Percentiles rank a stretch among this genome's conserved stretches.
Conservation (phyloP, 2,888 invertebrate genomes). For the Campopleginae sp. region DNA sequence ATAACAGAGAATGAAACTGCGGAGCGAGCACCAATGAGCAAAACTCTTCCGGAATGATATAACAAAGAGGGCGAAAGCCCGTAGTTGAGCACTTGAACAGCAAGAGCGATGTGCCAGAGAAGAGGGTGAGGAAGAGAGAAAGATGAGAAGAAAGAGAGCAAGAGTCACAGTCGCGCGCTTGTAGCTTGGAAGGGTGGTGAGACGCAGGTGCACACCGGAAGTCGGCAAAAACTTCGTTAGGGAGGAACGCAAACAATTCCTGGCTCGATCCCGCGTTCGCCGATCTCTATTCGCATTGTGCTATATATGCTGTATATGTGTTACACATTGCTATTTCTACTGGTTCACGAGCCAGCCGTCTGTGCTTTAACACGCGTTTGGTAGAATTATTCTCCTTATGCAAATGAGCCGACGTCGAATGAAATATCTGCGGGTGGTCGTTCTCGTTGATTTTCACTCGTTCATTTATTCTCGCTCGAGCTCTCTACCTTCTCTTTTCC, state of each 20-base stretch:
- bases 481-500: conserved; percentile 12
- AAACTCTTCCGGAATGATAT: conserved; percentile 61
- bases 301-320: conserved; percentile 50
- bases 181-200: conserved; percentile 68
- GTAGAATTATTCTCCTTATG: conserved; percentile 78
- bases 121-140: conserved; percentile 43
- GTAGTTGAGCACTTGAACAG: conserved; percentile 64
- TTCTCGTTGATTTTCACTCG: conserved; percentile 49
- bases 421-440: conserved; percentile 70
- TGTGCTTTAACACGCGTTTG: conserved; percentile 68
- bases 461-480: conserved; percentile 3
- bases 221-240: conserved; percentile 80
- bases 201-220: conserved; percentile 76
- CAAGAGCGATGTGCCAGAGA: conserved; percentile 42
- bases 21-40: conserved; percentile 58
- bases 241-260: conserved; percentile 78
- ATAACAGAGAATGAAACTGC: conserved; percentile 28
- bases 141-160: conserved; percentile 34
- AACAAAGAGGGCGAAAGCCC: conserved; percentile 54
- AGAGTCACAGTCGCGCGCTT: conserved; percentile 57
- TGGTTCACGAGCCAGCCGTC: conserved; percentile 60
- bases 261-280: conserved; percentile 71
- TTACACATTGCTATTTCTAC: conserved; percentile 55
- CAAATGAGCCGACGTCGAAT: conserved; percentile 74
- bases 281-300: conserved; percentile 68